Percentiles rank a stretch among this genome's conserved stretches.
Evolutionary conservation across 2,888 invertebrate species (phyloP).

Genomic region (Cheilosia urbana): DNA sequence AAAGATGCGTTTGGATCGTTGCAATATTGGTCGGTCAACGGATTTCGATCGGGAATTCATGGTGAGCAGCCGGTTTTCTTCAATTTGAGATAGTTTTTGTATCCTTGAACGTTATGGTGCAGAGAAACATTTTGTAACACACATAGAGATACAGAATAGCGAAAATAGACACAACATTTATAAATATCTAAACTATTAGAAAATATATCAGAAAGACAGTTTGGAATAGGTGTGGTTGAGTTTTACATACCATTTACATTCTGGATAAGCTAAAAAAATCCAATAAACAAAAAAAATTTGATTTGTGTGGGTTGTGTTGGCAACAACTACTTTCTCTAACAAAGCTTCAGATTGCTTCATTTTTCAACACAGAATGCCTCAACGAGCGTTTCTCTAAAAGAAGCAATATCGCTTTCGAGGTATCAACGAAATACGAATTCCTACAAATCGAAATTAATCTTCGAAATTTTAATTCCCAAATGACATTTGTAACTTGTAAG

Average conservation of each 20-base stretch:
- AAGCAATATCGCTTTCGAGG: too few relatives aligned
- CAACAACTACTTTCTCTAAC: too few relatives aligned
- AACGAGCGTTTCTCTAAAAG: too few relatives aligned
- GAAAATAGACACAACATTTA: conserved; percentile 72
- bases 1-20: conserved; percentile 71
- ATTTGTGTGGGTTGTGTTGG: background rate
- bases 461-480: too few relatives aligned
- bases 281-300: background rate
- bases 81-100: conserved; percentile 76
- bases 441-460: too few relatives aligned
- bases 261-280: conserved; percentile 10
- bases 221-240: background rate
- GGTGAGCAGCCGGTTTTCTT: conserved; percentile 76
- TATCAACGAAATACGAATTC: too few relatives aligned
- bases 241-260: conserved; percentile 33
- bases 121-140: conserved; percentile 67
- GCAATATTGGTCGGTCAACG: conserved; percentile 78
- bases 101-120: conserved; percentile 75
- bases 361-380: too few relatives aligned
- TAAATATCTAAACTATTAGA: conserved; percentile 24
- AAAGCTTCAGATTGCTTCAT: too few relatives aligned
- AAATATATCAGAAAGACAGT: background rate
- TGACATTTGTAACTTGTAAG: too few relatives aligned
- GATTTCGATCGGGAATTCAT: conserved; percentile 80
- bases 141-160: conserved; percentile 71